Conservation (phyloP, 2,888 invertebrate species). For the Ophraella communa region DNA sequence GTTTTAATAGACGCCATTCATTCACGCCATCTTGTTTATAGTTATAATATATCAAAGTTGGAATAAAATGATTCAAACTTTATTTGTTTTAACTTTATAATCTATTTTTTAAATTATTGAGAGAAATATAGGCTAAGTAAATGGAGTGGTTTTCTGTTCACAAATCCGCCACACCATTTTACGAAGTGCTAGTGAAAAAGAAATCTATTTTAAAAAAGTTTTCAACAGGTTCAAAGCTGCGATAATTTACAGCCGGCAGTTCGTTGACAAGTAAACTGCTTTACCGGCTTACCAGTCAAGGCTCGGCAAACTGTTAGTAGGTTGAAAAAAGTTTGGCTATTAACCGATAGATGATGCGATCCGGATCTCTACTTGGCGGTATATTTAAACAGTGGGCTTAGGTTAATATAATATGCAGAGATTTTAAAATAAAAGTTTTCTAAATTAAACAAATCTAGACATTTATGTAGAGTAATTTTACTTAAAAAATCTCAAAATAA, state of each 20-base stretch:
- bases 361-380: slow-evolving; percentile 35
- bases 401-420: no score
- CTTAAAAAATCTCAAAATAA: no score
- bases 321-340: slow-evolving; percentile 53
- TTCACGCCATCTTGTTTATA: not conserved
- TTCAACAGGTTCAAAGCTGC: slow-evolving; percentile 32
- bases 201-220: slow-evolving; percentile 34
- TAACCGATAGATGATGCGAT: slow-evolving; percentile 52
- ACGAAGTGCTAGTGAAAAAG: slow-evolving; percentile 25
- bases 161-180: not conserved
- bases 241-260: slow-evolving; percentile 33
- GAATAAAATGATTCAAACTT: no score
- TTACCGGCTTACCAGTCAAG: slow-evolving; percentile 52
- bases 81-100: no score
- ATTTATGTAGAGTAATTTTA: not conserved
- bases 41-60: no score
- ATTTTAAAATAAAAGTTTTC: not conserved
- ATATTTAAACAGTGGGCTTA: slow-evolving; percentile 29
- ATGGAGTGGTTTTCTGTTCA: slow-evolving; percentile 8
- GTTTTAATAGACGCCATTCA: no score
- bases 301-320: slow-evolving; percentile 25
- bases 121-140: slow-evolving; percentile 4
- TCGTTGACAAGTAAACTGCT: slow-evolving; percentile 48
- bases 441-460: no score
- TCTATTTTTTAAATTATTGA: no score